Evolutionary conservation across 1,140 invertebrate genomes (phyloP), one percentile per base, ranked within the genome.

Genomic region (Zeugodacus cucurbitae): DNA sequence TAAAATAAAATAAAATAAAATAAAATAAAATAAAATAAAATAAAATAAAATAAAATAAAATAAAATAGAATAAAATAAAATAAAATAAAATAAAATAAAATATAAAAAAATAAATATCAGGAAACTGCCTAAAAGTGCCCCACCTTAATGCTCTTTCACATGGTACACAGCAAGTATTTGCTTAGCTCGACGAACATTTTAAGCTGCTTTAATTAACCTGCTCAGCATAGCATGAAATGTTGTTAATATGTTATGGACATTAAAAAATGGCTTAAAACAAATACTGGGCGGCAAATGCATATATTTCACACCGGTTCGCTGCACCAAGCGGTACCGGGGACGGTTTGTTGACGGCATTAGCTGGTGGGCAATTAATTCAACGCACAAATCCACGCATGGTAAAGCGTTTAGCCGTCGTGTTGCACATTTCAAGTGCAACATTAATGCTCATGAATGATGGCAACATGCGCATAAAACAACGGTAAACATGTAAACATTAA

Each of bases 191-290:
- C 20, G 34, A 4, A 74, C 32, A 74, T 48, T 82, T 82, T 48
- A 82, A 82, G 74, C 74, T 82, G 74, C 41, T 82, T 82, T 82
- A 82, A 82, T 82, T 82, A 82, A 82, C 74, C 74, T 82, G 74
- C 74, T 82, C 41, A 48, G 74, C 41, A 82, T 37, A 48, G 74
- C 74, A 82, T 82, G n/a, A 82, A 82, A 82, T 48, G 74, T 82
- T 82, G 74, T 82, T 48, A 82, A 82, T 82, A 34, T 29, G 41
- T 54, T 54, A 82, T 29, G 41, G 74, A 48, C n/a, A 82, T 22
- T 44, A 82, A 82, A 82, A 82, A 48, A 82, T 26, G n/a, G n/a
- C 26, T 82, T n/a, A 82, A 48, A 82, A 82, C 74, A 82, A 82
- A 82, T 48, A 41, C 70, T 44, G 29, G 37, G n/a, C 37, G 37